Evolutionary conservation across 1,140 invertebrate genomes (phyloP), one percentile per base, ranked within the genome.

Genomic region (Colletes latitarsis): DNA sequence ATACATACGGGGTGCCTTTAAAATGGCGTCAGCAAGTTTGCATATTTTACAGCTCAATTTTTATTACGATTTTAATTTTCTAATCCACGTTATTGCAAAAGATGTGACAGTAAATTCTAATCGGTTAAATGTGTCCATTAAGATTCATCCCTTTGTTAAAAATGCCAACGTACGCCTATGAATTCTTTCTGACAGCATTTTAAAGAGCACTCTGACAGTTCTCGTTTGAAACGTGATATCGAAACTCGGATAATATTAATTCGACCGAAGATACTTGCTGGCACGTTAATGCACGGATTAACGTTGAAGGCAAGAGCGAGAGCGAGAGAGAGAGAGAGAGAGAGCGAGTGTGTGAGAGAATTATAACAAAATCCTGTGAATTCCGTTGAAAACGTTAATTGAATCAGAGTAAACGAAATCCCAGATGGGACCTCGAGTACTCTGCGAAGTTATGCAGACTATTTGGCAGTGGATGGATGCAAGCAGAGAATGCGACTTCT

Each of bases 401-500:
- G 10, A 67, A 67, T 14, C 43, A 8, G 52, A 19, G 15, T n/a
- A 57, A 64, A 49, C 69, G 70, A 79, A 79, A 49, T 55, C 5
- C 49, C 6, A 21, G 52, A 19, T 21, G 43, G 46, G 66, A 39
- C 3, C 70, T 64, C 60, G 69, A 72, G 72, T 73, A 21, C 52
- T 12, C 19, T 15, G 10, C 3, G 10, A 15, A 41, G 14, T 72
- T 21, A 63, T 53, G 53, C 55, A 64, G 41, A 83, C 58, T 80
- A 86, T 87, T 87, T 87, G 84, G 85, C 85, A 87, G 85, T 87
- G 85, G 82, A 86, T 86, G 85, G 53, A 78, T 84, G 84, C 75
- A 63, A 86, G 62, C 84, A 74, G 67, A 86, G 84, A 86, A 87
- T 86, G 82, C 53, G 58, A 62, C 63, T 78, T 75, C 75, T 86